Base-by-base conservation (phyloP, 2,888 invertebrate species). In the Temnothorax unifasciatus region DNA sequence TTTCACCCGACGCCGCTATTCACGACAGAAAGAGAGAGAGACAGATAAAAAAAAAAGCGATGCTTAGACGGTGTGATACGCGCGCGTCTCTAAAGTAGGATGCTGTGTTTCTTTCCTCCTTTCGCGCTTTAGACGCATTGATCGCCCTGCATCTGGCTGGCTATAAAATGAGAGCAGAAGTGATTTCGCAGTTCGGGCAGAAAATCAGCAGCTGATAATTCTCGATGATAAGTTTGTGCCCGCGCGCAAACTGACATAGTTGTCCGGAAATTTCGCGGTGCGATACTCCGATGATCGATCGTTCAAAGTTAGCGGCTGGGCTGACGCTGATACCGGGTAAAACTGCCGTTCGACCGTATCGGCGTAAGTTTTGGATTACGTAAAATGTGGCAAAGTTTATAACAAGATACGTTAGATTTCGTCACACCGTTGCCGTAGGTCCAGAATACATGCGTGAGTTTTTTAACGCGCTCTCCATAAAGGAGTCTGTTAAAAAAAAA, bases 241-340 rank as follows among this genome's bases (percentile, higher is more conserved):
- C 41, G 41, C 50, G 44, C 29, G 71, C 79, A 21, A 34, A 47
- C 21, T 59, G 71, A 71, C 73, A 79, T 57, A 38, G 69, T 81
- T 73, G 21, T 47, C 15, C 25, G 47, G 57, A 81, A 81, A 81
- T 81, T 81, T 47, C 34, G 54, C 29, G 44, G 29, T 5, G 29
- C 34, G 79, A 59, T 69, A 57, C 34, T 73, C 59, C 47, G 73
- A 81, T 81, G 79, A 81, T 81, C 73, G 71, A 81, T 81, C 79
- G 79, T 47, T 34, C 18, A 5, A 81, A 71, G 44, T 59, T 71
- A 13, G 54, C 21, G 41, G 34, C 68, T 79, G 57, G 66, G 69
- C 57, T 47, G 69, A 34, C 34, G 57, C 57, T 63, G 71, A 69
- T 73, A 81, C 4, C 47, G 18, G 18, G 38, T 47, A 34, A 71